phyloP scores from a whole-genome alignment of 2,113 vertebrate species.

The Syngnathus scovelli region DNA sequence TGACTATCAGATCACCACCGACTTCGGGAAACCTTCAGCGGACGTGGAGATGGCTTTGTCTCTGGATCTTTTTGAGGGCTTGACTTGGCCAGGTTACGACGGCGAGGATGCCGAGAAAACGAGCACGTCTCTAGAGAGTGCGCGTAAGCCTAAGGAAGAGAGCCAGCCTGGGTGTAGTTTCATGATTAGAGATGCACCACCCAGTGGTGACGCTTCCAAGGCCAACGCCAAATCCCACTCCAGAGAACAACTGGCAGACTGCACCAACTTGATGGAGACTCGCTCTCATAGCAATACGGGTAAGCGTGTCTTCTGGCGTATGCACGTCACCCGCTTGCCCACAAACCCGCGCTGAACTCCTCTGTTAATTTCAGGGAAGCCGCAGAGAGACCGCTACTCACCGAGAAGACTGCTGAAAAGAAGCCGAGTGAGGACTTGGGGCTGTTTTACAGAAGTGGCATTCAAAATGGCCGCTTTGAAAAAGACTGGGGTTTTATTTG shows the following conservation, averaged over 20 bases:
- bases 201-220: not conserved
- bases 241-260: not conserved
- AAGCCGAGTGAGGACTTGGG: constrained; percentile 25
- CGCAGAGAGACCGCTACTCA: not conserved
- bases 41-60: not conserved
- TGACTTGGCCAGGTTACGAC: not conserved
- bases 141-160: not conserved
- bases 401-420: not conserved
- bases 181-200: not conserved
- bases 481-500: constrained; percentile 25
- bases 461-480: constrained; percentile 20
- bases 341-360: not conserved
- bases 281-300: not conserved
- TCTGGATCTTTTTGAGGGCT: not conserved
- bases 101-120: not conserved
- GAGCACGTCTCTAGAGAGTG: not conserved
- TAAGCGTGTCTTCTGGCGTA: not conserved
- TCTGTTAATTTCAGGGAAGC: not conserved
- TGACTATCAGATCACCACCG: not conserved
- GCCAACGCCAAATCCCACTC: too few relatives aligned
- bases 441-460: not conserved
- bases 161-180: not conserved
- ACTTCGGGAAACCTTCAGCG: not conserved
- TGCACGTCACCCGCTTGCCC: not conserved
- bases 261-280: not conserved